phyloP scores from a whole-genome alignment of 2,888 invertebrate species.

The Oxycera nigricornis region DNA sequence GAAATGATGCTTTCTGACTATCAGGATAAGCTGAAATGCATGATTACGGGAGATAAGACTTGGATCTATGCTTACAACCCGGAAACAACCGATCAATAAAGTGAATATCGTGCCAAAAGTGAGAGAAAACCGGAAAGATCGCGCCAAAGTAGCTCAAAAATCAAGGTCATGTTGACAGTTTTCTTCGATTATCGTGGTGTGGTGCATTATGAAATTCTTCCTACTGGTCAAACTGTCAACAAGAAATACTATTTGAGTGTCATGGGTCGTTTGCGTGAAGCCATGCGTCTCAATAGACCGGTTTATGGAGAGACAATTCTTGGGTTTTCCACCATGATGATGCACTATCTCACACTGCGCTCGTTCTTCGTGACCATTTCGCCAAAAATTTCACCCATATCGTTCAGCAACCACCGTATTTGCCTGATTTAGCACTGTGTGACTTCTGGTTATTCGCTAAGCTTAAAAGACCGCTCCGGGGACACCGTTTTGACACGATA shows the following conservation, averaged over 20 bases:
- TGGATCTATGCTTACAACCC: conserved; percentile 37
- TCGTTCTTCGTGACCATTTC: conserved; percentile 4
- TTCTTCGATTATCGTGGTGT: conserved; percentile 32
- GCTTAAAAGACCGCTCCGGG: conserved; percentile 29
- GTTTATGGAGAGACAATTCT: background rate
- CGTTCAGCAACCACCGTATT: conserved; percentile 19
- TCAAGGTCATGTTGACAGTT: conserved; percentile 16
- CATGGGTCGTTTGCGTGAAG: conserved; percentile 18
- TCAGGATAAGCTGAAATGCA: background rate
- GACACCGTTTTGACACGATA: conserved; percentile 29
- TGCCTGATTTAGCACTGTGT: conserved; percentile 20
- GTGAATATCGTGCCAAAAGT: conserved; percentile 34
- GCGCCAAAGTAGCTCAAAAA: background rate
- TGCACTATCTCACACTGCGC: background rate
- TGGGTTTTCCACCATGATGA: background rate
- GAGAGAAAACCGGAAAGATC: background rate
- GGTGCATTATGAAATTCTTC: background rate
- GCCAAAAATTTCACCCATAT: conserved; percentile 16
- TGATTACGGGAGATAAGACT: conserved; percentile 14
- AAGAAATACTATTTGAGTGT: conserved; percentile 13
- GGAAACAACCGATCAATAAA: background rate
- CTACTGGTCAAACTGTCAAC: conserved; percentile 14
- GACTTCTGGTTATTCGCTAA: conserved; percentile 26
- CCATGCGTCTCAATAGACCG: background rate
- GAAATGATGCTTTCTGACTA: conserved; percentile 11